Conservation (phyloP, 2,888 invertebrate species). For the Busseola fusca region DNA sequence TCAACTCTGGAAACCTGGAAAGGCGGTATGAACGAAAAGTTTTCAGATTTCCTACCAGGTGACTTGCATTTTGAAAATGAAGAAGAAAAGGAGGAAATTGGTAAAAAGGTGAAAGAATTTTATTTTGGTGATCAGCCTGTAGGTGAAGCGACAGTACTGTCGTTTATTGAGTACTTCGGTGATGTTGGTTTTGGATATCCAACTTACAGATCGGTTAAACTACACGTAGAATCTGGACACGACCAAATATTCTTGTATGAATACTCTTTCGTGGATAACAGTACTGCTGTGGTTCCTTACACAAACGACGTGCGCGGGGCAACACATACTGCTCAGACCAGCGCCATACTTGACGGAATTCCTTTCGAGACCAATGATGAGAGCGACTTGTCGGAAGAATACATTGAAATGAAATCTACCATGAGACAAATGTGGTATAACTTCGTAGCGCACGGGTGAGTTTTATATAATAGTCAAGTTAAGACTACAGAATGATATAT, state of each 20-base stretch:
- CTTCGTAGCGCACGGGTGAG: slow-evolving; percentile 66
- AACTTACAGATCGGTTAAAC: slow-evolving; percentile 63
- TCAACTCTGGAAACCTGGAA: slow-evolving; percentile 53
- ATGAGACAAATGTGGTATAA: slow-evolving; percentile 63
- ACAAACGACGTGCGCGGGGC: slow-evolving; percentile 66
- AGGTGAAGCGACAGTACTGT: slow-evolving; percentile 48
- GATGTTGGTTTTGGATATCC: slow-evolving; percentile 75
- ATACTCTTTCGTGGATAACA: slow-evolving; percentile 68
- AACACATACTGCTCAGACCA: slow-evolving; percentile 66
- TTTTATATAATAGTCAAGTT: not conserved
- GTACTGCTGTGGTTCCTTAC: slow-evolving; percentile 60
- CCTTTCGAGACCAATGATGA: slow-evolving; percentile 27
- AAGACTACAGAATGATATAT: not conserved
- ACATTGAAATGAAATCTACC: slow-evolving; percentile 51
- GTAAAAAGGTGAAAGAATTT: slow-evolving; percentile 64
- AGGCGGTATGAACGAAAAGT: slow-evolving; percentile 65
- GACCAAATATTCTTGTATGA: slow-evolving; percentile 71
- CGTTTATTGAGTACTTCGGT: slow-evolving; percentile 65
- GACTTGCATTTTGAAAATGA: slow-evolving; percentile 68
- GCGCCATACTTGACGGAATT: slow-evolving; percentile 52
- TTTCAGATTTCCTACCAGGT: slow-evolving; percentile 69
- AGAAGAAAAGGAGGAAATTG: slow-evolving; percentile 62
- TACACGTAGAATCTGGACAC: slow-evolving; percentile 62
- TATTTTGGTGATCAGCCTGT: slow-evolving; percentile 71
- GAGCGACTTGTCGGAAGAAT: slow-evolving; percentile 52